phyloP scores from a whole-genome alignment of 2,888 invertebrate species.

The Diloba caeruleocephala region DNA sequence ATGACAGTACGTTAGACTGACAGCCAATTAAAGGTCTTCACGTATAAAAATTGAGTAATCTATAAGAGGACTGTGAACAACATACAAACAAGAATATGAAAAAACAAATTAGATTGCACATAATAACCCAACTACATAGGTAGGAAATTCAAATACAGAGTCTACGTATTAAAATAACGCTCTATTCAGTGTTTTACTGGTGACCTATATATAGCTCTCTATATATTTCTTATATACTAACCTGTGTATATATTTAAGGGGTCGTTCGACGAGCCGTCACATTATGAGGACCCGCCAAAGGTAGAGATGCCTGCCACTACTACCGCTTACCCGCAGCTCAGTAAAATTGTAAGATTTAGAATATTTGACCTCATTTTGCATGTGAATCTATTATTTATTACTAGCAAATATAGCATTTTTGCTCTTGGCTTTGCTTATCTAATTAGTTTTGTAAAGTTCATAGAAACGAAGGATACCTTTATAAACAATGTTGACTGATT shows the following conservation, averaged over 20 bases:
- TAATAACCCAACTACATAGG: too few relatives aligned
- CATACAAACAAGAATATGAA: too few relatives aligned
- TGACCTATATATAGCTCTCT: not conserved
- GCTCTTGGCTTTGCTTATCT: constrained; percentile 37
- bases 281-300: constrained; percentile 89
- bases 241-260: constrained; percentile 77
- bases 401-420: constrained; percentile 1
- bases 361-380: constrained; percentile 36
- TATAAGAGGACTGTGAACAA: too few relatives aligned
- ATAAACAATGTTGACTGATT: too few relatives aligned
- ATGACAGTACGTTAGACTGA: too few relatives aligned
- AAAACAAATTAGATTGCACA: too few relatives aligned
- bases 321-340: constrained; percentile 64
- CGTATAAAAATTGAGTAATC: too few relatives aligned
- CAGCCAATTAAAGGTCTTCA: too few relatives aligned
- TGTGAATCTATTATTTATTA: constrained; percentile 26
- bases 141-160: too few relatives aligned
- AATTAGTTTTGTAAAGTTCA: constrained; percentile 6
- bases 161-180: too few relatives aligned
- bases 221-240: not conserved
- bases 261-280: constrained; percentile 91
- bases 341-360: constrained; percentile 71
- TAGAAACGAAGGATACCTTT: too few relatives aligned
- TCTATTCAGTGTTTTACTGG: too few relatives aligned
- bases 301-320: constrained; percentile 67